Evolutionary conservation across 1,140 invertebrate species (phyloP).

Genomic region (Sarcophaga peregrina): DNA sequence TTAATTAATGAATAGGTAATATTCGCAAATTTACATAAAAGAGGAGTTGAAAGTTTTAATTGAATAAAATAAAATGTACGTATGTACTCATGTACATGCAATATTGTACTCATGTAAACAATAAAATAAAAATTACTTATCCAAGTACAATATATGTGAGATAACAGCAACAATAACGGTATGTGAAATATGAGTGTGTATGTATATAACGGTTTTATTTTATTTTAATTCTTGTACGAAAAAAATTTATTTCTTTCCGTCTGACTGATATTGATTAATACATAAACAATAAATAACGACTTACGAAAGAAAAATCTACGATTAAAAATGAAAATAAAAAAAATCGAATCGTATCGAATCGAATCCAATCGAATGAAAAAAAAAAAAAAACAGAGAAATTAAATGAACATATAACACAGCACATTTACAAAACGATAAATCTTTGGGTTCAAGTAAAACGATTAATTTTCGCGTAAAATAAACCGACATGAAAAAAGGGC

Average conservation of each 20-base stretch:
- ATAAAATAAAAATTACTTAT: too few relatives aligned
- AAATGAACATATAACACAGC: conserved; percentile 26
- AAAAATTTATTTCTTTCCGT: conserved; percentile 23
- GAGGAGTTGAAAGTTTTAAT: conserved; percentile 40
- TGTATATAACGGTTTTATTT: neutral
- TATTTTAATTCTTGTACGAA: neutral
- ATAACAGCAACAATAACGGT: too few relatives aligned
- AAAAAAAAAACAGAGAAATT: conserved; percentile 3
- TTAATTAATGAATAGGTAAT: conserved; percentile 36
- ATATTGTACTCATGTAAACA: too few relatives aligned
- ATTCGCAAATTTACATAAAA: conserved; percentile 30
- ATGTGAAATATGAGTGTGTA: too few relatives aligned
- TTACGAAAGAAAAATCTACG: conserved; percentile 23
- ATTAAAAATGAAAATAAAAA: conserved; percentile 20
- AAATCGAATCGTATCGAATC: too few relatives aligned
- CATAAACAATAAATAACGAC: conserved; percentile 36
- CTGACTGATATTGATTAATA: conserved; percentile 42
- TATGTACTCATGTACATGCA: neutral
- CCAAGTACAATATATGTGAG: too few relatives aligned
- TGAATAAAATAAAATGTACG: conserved; percentile 15
- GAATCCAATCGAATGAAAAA: too few relatives aligned
- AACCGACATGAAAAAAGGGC: neutral
- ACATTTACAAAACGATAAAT: conserved; percentile 43
- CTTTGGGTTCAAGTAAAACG: conserved; percentile 38
- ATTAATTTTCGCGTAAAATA: conserved; percentile 41